Evolutionary conservation across 2,797 vertebrate species (phyloP), one percentile per base, ranked within the genome.

Genomic region (Anguilla pacifica): DNA sequence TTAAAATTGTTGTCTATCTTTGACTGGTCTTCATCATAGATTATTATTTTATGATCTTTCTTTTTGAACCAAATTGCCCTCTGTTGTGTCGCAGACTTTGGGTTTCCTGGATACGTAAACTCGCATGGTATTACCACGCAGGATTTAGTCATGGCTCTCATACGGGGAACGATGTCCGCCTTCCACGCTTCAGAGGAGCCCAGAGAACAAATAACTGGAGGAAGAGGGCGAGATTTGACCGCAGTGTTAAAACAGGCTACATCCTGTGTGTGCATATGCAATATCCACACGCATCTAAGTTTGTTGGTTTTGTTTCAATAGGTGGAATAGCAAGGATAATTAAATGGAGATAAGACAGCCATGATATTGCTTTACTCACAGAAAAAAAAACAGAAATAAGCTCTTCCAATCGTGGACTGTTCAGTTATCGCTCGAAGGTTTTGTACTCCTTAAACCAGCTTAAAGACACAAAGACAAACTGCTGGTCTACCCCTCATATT

Each of bases 91-190:
- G 6, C 49, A 6, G 94, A 81, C 15, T 90, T 51, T 0, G 0
- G 0, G 10, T 6, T 46, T 6, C 55, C 85, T 7, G 93, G 91
- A 83, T 94, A 91, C 2, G 7, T 90, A 90, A 94, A 95, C 6
- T 86, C 74, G 87, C 95, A 96, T n/a, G 95, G 95, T 0, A 96
- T n/a, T 88, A 95, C 94, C 22, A 95, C 91, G 86, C 96, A 96
- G 83, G 95, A 96, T 1, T 0, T 0, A 7, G 92, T 90, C 87
- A 95, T 85, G 25, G 91, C 90, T 0, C 93, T 7, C 0, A 96
- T 61, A 0, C 25, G 0, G 10, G 70, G 0, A 0, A 88, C 67
- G 49, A 94, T 88, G 0, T 0, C 1, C 6, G 89, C 94, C 7
- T 55, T 90, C 95, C 94, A 95, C 1, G 86, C 84, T 22, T 0